A percentile compares a stretch with the other conserved stretches of the same genome.
Evolutionary conservation across 2,888 invertebrate genomes (phyloP).

Genomic region (Tethea ocularis): DNA sequence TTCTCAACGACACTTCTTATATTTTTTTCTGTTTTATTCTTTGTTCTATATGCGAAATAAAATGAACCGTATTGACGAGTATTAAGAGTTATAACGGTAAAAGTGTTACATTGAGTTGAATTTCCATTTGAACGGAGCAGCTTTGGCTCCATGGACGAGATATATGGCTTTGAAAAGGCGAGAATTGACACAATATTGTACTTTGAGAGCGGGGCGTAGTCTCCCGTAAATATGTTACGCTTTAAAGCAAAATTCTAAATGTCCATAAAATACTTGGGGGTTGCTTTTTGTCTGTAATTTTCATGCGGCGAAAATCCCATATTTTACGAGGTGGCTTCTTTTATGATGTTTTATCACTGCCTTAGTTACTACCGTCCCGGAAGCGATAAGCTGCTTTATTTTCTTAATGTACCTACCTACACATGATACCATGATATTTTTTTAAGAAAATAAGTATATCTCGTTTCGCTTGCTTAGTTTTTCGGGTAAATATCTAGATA

Average conservation of each 20-base stretch:
- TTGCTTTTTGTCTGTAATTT: conserved; percentile 13
- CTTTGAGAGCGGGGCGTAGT: conserved; percentile 45
- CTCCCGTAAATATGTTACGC: conserved; percentile 35
- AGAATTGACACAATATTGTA: conserved; percentile 68
- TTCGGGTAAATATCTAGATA: neutral
- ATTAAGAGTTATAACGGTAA: conserved; percentile 31
- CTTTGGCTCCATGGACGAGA: conserved; percentile 49
- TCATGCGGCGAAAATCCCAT: conserved; percentile 8
- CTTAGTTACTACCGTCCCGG: neutral
- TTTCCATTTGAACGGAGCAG: conserved; percentile 58
- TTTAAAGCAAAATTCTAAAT: conserved; percentile 39
- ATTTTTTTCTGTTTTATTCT: conserved; percentile 40
- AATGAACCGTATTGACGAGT: conserved; percentile 24
- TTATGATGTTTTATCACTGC: conserved; percentile 15
- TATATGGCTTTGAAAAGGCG: conserved; percentile 60
- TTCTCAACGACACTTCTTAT: conserved; percentile 43
- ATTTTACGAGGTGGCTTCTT: conserved; percentile 22
- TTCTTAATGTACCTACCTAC: conserved; percentile 1
- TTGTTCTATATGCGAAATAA: conserved; percentile 28
- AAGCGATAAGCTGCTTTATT: conserved; percentile 1
- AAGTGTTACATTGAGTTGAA: conserved; percentile 25
- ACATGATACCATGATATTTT: neutral
- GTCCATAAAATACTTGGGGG: conserved; percentile 38
- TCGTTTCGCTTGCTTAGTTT: neutral
- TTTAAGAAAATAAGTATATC: neutral